Evolutionary conservation across 2,797 vertebrate genomes (phyloP).

Genomic region (Argya squamiceps): DNA sequence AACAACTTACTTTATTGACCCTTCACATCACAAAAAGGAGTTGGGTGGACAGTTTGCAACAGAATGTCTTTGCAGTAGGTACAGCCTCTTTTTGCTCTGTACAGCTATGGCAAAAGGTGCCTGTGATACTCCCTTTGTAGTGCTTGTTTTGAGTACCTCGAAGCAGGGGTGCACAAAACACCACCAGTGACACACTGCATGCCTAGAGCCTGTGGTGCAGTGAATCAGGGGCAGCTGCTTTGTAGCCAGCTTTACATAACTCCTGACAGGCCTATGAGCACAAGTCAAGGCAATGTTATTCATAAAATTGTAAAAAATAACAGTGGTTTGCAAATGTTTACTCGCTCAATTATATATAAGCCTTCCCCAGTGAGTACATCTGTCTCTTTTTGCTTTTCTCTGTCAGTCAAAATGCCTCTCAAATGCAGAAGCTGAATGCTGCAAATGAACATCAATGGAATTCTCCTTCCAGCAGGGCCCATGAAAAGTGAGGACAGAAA

Average conservation of each 20-base stretch:
- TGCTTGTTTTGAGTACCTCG: accelerated
- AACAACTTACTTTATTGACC: neutral
- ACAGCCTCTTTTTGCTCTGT: neutral
- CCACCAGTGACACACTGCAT: accelerated
- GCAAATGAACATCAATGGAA: neutral
- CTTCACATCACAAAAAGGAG: neutral
- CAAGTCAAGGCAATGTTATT: neutral
- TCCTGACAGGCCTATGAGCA: neutral
- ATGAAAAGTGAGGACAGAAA: neutral
- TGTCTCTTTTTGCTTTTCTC: neutral
- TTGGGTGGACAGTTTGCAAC: neutral
- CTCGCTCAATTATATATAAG: slow-evolving; percentile 23
- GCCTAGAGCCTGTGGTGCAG: neutral
- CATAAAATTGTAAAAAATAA: neutral
- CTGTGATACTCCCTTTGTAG: neutral
- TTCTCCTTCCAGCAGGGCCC: neutral
- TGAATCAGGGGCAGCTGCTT: neutral
- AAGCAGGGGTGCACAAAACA: neutral
- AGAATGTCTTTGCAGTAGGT: neutral
- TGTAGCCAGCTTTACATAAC: neutral
- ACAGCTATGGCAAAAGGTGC: neutral
- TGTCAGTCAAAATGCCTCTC: slow-evolving; percentile 27
- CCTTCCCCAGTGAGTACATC: slow-evolving; percentile 4
- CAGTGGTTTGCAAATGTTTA: slow-evolving; percentile 44
- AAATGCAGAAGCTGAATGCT: neutral